Percentiles rank a stretch among this genome's conserved stretches.
Evolutionary conservation across 2,797 vertebrate species (phyloP).

Genomic region (Streptopelia turtur): DNA sequence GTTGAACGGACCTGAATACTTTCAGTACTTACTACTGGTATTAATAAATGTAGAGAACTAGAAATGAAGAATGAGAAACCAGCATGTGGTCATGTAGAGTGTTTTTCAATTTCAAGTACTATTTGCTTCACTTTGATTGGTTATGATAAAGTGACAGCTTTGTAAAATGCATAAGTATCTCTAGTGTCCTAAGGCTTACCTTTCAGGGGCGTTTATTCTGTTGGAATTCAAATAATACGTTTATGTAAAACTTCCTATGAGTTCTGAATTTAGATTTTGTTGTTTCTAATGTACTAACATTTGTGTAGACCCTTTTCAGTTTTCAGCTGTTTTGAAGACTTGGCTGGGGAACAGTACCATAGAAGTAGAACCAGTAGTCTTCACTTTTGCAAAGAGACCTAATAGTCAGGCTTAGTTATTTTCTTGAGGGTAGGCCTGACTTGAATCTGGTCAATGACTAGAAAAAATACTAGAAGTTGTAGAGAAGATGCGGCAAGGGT

Average conservation of each 20-base stretch:
- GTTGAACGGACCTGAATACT: neutral
- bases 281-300: neutral
- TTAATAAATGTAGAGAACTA: neutral
- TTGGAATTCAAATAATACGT: neutral
- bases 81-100: accelerated
- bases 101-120: neutral
- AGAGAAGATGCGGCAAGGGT: neutral
- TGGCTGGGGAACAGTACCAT: neutral
- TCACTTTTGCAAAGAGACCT: neutral
- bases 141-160: neutral
- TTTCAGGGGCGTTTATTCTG: neutral
- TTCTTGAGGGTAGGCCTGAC: neutral
- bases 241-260: neutral
- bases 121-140: neutral
- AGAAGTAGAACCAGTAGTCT: accelerated
- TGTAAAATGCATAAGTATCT: accelerated
- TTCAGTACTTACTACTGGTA: accelerated
- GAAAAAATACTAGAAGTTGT: neutral
- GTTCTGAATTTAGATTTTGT: neutral
- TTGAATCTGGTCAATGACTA: neutral
- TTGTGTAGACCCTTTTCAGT: neutral
- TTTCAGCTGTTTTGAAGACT: neutral
- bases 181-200: accelerated
- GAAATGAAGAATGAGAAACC: neutral
- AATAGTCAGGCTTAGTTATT: neutral